These are phyloP conservation scores for Pyrgilauda ruficollis DNA, from an alignment of 2,113 vertebrate genomes.

Conservation along the genomic window DNA sequence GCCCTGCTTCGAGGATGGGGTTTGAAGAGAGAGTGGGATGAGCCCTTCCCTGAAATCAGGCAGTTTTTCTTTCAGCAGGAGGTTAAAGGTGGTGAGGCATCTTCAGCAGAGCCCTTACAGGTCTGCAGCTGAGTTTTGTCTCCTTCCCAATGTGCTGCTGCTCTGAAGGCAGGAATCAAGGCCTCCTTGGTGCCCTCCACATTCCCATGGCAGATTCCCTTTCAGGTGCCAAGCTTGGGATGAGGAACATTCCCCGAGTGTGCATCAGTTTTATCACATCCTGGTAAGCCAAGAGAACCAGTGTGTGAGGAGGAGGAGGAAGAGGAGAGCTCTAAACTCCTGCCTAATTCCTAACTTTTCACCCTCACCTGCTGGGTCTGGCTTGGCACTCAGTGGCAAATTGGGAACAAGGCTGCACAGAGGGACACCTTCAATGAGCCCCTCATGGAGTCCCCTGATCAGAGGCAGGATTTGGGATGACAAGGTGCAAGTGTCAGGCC, in stretches of 20 bases:
- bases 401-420: not conserved
- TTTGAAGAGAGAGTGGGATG: not conserved
- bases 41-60: not conserved
- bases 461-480: not conserved
- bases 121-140: not conserved
- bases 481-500: not conserved
- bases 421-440: no score
- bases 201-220: not conserved
- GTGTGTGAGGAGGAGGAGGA: not conserved
- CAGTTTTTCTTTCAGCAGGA: not conserved
- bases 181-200: not conserved
- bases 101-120: not conserved
- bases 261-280: not conserved
- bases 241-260: not conserved
- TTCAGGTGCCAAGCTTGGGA: not conserved
- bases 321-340: not conserved
- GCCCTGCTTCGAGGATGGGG: fast-evolving
- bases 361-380: not conserved
- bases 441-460: not conserved
- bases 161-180: not conserved
- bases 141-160: not conserved
- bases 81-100: not conserved
- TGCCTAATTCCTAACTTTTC: not conserved
- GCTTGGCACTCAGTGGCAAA: fast-evolving
- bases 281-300: not conserved